Evolutionary conservation across 2,113 vertebrate species (phyloP), one percentile per base, ranked within the genome.

Genomic region (Sceloporus undulatus): DNA sequence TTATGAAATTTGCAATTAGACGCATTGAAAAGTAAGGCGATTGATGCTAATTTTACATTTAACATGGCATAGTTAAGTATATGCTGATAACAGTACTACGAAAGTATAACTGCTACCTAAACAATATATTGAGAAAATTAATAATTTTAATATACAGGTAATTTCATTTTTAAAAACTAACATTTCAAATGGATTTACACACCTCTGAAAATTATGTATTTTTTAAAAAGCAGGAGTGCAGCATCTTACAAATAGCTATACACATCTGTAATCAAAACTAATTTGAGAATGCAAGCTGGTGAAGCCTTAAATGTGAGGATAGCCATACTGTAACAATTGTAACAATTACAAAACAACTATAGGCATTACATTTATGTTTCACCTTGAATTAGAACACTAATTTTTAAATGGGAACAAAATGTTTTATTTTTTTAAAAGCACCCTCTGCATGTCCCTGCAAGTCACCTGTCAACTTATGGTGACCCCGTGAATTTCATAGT

Each of bases 101-200:
- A 59, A 18, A 14, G 82, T 74, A 79, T 65, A 87, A 91, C 42
- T 42, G 74, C 85, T 75, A 81, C 76, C 2, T 70, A 38, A 21
- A 68, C 78, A 85, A 75, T 29, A 19, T 52, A 79, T 88, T 77
- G 56, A 85, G 25, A 38, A 13, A 54, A 87, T 38, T 9, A 78
- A 59, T 23, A 82, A 1, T 16, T 70, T 7, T 11, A 40, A 9
- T 70, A 27, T 11, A 34, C 34, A 34, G 34, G 34, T 34, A 25
- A 81, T 38, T 34, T 79, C 14, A 27, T 79, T 79, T 42, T 8
- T 5, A 8, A 1, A 19, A 23, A 21, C 27, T 2, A 0, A 91
- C 73, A 79, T 73, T 91, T 91, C 19, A 88, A 88, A 65, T 19
- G 91, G 83, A 65, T 38, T 85, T 87, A 79, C 42, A 88, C n/a